Base-by-base conservation (phyloP, 1,140 invertebrate genomes). In the Nomia melanderi region DNA sequence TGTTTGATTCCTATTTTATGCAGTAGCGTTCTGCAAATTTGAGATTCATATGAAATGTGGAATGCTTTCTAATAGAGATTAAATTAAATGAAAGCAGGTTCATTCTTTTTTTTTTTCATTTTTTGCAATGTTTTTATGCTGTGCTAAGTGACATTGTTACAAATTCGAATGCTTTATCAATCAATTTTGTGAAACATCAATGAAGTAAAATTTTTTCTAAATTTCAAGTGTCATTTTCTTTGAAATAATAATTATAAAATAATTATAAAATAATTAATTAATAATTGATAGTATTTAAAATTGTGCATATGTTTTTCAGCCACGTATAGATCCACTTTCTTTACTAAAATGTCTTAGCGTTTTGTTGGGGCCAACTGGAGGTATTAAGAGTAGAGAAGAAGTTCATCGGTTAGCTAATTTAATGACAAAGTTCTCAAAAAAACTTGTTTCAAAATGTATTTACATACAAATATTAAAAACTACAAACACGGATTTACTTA, bases 401-500 rank as follows among this genome's bases (percentile, higher is more conserved):
- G 97, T 98, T 2, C 94, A 95, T 83, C 94, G 97, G 81, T 93
- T 97, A 83, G 95, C 95, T 93, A 98, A 97, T 89, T 94, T 99
- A 87, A 99, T 99, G 97, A 96, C 96, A 31, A 98, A 98, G 91
- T 98, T 97, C 94, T 98, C 97, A 0, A 98, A 97, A 89, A 99
- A 99, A 91, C 93, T 99, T 66, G 98, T 99, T 41, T 98, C 97
- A 83, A 98, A 98, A 93, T 98, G 97, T 93, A 97, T 98, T 83
- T 99, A 99, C 89, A 95, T 98, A 78, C 97, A 98, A 91, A 98
- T 99, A 85, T 92, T 99, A 59, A 97, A 97, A 92, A 96, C 95
- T 56, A 98, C 98, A n/a, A 95, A 97, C 86, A 94, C 95, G 1
- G 95, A 97, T 80, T 93, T 98, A 71, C 93, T 98, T 39, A 96